phyloP scores from a whole-genome alignment of 2,888 invertebrate genomes.

The Alviniconcha strummeri region DNA sequence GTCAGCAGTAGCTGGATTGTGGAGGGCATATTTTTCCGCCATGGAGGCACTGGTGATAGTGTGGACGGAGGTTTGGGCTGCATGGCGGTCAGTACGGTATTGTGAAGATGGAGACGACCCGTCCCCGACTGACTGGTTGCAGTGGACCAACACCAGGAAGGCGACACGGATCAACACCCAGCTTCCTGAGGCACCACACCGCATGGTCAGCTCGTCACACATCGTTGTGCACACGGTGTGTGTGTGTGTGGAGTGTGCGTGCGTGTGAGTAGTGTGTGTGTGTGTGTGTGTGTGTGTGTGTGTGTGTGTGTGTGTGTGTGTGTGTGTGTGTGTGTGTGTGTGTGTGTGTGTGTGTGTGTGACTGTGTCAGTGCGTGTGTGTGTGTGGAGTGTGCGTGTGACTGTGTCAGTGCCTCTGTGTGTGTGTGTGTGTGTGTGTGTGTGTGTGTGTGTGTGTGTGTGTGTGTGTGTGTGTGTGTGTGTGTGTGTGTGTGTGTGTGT shows the following conservation, averaged over 20 bases:
- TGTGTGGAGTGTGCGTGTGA: constrained; percentile 26
- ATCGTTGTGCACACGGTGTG: neutral
- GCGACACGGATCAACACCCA: neutral
- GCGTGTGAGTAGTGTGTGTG: neutral
- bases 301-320: constrained; percentile 29
- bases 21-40: too few relatives aligned
- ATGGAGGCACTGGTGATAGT: too few relatives aligned
- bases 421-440: neutral
- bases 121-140: too few relatives aligned
- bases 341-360: neutral
- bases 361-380: constrained; percentile 4
- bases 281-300: constrained; percentile 12
- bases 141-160: neutral
- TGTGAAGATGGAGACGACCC: too few relatives aligned
- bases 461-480: neutral
- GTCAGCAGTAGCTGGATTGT: too few relatives aligned
- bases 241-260: too few relatives aligned
- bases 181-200: neutral
- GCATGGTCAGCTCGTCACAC: neutral
- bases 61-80: too few relatives aligned
- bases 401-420: constrained; percentile 13
- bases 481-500: constrained; percentile 3
- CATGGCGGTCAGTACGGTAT: too few relatives aligned
- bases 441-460: neutral
- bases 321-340: constrained; percentile 13